Evolutionary conservation across 2,888 invertebrate genomes (phyloP).

Genomic region (Coelopa pilipes): DNA sequence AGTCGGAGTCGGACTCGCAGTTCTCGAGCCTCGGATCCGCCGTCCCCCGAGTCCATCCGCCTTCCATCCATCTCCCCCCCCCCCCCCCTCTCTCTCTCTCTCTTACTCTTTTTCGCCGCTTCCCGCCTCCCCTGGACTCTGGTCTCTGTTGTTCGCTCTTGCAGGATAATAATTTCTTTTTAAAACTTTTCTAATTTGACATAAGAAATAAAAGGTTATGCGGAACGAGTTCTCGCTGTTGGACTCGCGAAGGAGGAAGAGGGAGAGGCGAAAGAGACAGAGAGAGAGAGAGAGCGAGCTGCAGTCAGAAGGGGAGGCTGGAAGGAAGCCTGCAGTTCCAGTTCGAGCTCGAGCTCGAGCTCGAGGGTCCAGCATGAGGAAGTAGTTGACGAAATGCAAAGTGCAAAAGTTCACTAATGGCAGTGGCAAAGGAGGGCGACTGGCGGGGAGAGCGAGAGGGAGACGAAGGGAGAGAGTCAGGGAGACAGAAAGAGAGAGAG

Average conservation of each 20-base stretch:
- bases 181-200: slow-evolving; percentile 41
- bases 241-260: not conserved
- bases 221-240: slow-evolving; percentile 26
- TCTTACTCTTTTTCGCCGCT: not conserved
- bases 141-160: not conserved
- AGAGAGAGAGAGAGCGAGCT: too few species aligned
- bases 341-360: too few species aligned
- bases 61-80: too few species aligned
- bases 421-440: not conserved
- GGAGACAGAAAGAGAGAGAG: too few species aligned
- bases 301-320: too few species aligned
- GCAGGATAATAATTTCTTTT: slow-evolving; percentile 37
- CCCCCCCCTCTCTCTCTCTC: too few species aligned
- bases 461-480: too few species aligned
- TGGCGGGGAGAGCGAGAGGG: too few species aligned
- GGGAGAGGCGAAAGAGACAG: too few species aligned
- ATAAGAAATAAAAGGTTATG: slow-evolving; percentile 38
- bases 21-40: too few species aligned
- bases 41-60: too few species aligned
- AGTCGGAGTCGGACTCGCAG: not conserved
- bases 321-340: not conserved
- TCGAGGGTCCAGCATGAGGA: too few species aligned
- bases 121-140: not conserved
- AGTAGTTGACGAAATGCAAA: slow-evolving; percentile 9
- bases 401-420: slow-evolving; percentile 7